Conservation (phyloP, 2,113 vertebrate genomes). For the Pleuronectes platessa region DNA sequence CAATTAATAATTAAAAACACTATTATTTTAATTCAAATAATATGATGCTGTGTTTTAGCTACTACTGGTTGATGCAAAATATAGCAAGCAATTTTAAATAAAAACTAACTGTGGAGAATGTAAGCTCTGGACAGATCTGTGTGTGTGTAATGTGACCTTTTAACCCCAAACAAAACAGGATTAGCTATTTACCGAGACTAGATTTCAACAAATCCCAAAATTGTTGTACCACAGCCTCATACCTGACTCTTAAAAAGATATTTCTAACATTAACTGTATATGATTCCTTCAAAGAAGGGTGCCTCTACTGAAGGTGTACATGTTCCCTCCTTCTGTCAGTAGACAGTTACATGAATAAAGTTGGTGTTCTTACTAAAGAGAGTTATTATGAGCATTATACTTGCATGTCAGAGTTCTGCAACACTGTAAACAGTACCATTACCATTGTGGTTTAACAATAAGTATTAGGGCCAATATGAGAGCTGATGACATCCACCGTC, state of each 20-base stretch:
- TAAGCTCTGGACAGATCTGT: no score
- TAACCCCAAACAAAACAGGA: no score
- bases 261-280: neutral
- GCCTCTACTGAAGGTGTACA: neutral
- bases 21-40: no score
- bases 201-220: no score
- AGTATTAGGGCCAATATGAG: neutral
- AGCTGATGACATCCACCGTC: slow-evolving; percentile 36
- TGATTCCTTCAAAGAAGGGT: neutral
- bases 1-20: no score
- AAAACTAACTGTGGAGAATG: no score
- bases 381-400: slow-evolving; percentile 9
- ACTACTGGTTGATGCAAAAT: no score
- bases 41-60: no score
- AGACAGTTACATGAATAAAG: slow-evolving; percentile 3
- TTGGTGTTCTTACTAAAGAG: neutral
- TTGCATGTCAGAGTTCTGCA: neutral
- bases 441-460: neutral
- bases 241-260: neutral
- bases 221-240: no score
- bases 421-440: neutral
- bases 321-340: neutral
- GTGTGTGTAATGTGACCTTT: no score
- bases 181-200: no score
- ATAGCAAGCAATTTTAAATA: no score